These are phyloP conservation scores for Fissipunctia ypsillon DNA, from an alignment of 2,888 invertebrate species.

Conservation along the genomic window DNA sequence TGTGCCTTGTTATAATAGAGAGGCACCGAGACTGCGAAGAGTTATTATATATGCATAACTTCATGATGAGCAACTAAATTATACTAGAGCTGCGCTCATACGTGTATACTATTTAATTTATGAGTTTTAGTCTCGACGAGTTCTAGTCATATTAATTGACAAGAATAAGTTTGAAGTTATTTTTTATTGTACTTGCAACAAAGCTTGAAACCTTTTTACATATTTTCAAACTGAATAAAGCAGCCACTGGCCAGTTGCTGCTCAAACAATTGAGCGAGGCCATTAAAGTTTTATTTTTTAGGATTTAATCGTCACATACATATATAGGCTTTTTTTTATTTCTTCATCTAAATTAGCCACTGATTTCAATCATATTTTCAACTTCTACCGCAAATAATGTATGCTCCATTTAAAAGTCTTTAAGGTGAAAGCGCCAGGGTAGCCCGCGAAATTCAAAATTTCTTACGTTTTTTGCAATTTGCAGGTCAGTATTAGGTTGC, in stretches of 20 bases:
- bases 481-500: no score
- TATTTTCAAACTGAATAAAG: background rate
- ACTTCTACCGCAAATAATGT: background rate
- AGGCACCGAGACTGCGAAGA: conserved; percentile 32
- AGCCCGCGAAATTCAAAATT: no score
- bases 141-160: conserved; percentile 17
- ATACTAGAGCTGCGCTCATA: conserved; percentile 51
- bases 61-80: conserved; percentile 49
- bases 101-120: conserved; percentile 36
- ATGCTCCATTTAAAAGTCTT: background rate
- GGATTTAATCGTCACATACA: background rate
- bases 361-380: background rate
- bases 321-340: background rate
- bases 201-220: background rate
- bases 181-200: background rate
- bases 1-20: conserved; percentile 19
- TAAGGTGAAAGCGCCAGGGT: background rate
- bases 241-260: background rate
- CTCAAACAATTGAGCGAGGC: background rate
- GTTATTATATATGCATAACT: conserved; percentile 53
- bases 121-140: conserved; percentile 9
- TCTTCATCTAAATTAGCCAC: background rate
- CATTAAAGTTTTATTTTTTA: conserved; percentile 3
- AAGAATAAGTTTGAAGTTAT: background rate
- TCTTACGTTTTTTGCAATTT: no score